These are phyloP conservation scores for Percopsis transmontana DNA, from an alignment of 2,113 vertebrate genomes.

Conservation along the genomic window DNA sequence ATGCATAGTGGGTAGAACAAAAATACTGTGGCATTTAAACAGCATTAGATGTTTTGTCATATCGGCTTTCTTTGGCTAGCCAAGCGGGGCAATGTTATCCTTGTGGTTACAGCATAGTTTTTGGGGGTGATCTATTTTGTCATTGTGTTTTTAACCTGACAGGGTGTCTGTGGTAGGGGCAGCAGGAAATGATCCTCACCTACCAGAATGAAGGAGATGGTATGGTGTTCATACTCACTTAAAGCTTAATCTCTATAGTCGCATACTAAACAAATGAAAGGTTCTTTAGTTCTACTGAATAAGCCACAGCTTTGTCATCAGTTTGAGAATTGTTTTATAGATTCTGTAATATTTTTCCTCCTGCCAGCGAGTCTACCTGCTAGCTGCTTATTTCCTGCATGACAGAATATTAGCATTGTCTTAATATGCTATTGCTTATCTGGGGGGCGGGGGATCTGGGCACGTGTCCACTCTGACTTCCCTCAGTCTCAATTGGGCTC, in stretches of 20 bases:
- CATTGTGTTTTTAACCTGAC: neutral
- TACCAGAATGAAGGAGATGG: neutral
- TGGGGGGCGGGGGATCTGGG: slow-evolving; percentile 32
- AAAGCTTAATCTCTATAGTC: too few relatives aligned
- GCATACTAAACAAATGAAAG: too few relatives aligned
- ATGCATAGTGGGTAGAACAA: too few relatives aligned
- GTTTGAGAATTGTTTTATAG: neutral
- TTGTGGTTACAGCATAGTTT: neutral
- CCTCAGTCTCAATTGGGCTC: slow-evolving; percentile 22
- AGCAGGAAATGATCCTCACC: neutral
- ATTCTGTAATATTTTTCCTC: too few relatives aligned
- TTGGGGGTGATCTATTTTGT: neutral
- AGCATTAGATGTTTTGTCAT: too few relatives aligned
- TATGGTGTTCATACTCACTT: neutral
- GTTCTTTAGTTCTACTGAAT: too few relatives aligned
- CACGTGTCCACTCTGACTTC: slow-evolving; percentile 14
- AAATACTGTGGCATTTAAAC: too few relatives aligned
- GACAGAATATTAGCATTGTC: slow-evolving; percentile 16
- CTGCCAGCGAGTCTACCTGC: slow-evolving; percentile 9
- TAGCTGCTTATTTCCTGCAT: slow-evolving; percentile 20
- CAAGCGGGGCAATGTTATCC: too few relatives aligned
- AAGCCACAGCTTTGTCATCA: neutral
- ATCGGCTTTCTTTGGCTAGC: too few relatives aligned
- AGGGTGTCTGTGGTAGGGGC: neutral
- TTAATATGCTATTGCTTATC: slow-evolving; percentile 40